phyloP scores from a whole-genome alignment of 2,797 vertebrate species.

The Thalassophryne amazonica region DNA sequence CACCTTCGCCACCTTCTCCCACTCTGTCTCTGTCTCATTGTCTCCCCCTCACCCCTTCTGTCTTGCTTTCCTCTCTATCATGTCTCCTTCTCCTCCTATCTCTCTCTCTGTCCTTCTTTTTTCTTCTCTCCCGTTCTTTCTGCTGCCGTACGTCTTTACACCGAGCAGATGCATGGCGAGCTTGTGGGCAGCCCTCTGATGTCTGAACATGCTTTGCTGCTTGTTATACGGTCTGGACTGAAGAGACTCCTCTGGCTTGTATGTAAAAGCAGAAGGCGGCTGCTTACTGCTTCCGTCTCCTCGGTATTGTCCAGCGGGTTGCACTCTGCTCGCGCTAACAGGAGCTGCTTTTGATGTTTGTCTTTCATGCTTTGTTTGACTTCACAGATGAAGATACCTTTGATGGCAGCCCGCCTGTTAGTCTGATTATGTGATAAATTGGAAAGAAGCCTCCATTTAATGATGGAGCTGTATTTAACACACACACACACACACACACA shows the following conservation, averaged over 20 bases:
- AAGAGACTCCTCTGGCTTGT: slow-evolving; percentile 10
- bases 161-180: background rate
- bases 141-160: slow-evolving; percentile 1
- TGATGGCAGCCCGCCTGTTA: slow-evolving; percentile 57
- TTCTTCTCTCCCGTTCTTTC: slow-evolving; percentile 12
- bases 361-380: slow-evolving; percentile 61
- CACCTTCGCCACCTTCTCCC: slow-evolving; percentile 55
- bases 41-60: slow-evolving; percentile 58
- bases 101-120: slow-evolving; percentile 64
- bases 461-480: slow-evolving; percentile 31
- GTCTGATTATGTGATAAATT: slow-evolving; percentile 34
- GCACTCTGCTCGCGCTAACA: slow-evolving; percentile 29
- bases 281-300: slow-evolving; percentile 58
- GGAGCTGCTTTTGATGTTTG: slow-evolving; percentile 53
- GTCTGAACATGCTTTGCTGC: slow-evolving; percentile 15
- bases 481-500: no score
- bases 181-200: slow-evolving; percentile 6
- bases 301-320: slow-evolving; percentile 38
- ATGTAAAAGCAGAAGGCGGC: slow-evolving; percentile 41
- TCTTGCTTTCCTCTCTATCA: slow-evolving; percentile 75
- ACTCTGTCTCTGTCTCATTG: slow-evolving; percentile 77
- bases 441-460: slow-evolving; percentile 35
- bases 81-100: slow-evolving; percentile 75
- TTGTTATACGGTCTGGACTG: slow-evolving; percentile 38
- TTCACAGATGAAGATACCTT: slow-evolving; percentile 49